Evolutionary conservation across 2,113 vertebrate species (phyloP).

Genomic region (Silurus meridionalis): DNA sequence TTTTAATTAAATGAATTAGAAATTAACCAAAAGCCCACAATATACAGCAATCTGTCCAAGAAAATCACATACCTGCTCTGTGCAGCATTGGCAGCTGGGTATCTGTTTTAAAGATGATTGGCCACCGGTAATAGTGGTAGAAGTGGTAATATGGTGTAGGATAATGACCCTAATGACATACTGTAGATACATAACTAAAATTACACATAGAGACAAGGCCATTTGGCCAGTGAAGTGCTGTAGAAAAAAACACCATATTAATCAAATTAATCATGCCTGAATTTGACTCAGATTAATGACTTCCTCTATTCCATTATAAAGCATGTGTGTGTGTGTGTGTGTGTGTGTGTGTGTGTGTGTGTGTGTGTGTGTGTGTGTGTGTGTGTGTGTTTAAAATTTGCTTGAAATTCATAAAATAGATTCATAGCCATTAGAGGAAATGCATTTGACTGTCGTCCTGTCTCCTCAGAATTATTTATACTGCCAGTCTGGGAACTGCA

Average conservation of each 20-base stretch:
- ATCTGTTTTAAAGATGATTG: slow-evolving; percentile 24
- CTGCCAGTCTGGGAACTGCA: not conserved
- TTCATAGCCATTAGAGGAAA: not conserved
- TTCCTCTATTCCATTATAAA: not conserved
- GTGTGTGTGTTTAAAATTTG: not conserved
- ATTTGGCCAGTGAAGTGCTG: slow-evolving; percentile 32
- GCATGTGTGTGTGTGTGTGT: not conserved
- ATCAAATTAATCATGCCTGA: slow-evolving; percentile 42
- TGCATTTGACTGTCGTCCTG: slow-evolving; percentile 5
- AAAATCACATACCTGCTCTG: not conserved
- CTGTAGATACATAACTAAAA: slow-evolving; percentile 28
- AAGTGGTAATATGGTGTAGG: slow-evolving; percentile 30
- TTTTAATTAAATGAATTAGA: too few species aligned
- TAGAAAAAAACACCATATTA: slow-evolving; percentile 33
- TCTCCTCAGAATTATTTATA: not conserved
- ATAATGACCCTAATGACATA: slow-evolving; percentile 44
- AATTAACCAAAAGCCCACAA: not conserved
- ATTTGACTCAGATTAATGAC: slow-evolving; percentile 43
- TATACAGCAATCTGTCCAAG: not conserved
- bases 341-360: not conserved
- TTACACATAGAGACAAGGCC: slow-evolving; percentile 14
- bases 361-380: not conserved
- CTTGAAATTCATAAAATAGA: not conserved
- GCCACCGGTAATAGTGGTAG: slow-evolving; percentile 29
- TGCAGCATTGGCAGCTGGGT: slow-evolving; percentile 35